These are phyloP conservation scores for Beroe forskalii DNA, from an alignment of 37 sponge, comb jelly and placozoan genomes.

Conservation along the genomic window DNA sequence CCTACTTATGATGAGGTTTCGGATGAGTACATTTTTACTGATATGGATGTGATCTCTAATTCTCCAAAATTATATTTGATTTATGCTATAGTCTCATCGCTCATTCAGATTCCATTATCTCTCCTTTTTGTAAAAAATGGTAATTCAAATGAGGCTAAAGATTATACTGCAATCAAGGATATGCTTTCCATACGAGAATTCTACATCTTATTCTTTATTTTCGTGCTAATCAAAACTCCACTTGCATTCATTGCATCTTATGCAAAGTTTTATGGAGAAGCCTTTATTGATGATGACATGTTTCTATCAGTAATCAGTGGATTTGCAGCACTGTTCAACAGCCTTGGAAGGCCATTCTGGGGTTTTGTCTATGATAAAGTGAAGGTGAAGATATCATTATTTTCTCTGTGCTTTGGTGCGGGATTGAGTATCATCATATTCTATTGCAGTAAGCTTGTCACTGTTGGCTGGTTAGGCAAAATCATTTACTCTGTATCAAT, in stretches of 20 bases:
- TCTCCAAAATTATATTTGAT: neutral
- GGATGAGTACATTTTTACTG: constrained; percentile 1
- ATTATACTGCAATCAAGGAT: neutral
- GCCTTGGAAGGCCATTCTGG: constrained; percentile 38
- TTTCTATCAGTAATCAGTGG: constrained; percentile 15
- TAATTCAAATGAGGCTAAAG: too few relatives aligned
- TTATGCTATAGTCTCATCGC: neutral
- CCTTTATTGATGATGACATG: constrained; percentile 14
- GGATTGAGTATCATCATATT: neutral
- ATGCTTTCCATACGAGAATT: neutral
- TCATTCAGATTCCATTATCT: neutral
- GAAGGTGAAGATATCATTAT: neutral
- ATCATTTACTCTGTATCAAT: neutral
- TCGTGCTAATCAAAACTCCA: constrained; percentile 7
- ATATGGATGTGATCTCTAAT: neutral
- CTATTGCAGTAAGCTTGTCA: neutral
- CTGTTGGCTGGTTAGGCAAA: neutral
- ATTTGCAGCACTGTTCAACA: constrained; percentile 13
- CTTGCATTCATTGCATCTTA: constrained; percentile 52
- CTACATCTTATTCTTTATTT: constrained; percentile 30
- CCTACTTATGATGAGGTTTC: neutral
- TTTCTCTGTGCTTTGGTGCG: neutral
- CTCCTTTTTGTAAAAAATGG: constrained; percentile 9
- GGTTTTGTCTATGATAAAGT: constrained; percentile 17
- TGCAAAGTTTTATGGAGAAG: constrained; percentile 34